phyloP scores from a whole-genome alignment of 35 echinoderm and acorn worm genomes.

The Stichopus chloronotus region DNA sequence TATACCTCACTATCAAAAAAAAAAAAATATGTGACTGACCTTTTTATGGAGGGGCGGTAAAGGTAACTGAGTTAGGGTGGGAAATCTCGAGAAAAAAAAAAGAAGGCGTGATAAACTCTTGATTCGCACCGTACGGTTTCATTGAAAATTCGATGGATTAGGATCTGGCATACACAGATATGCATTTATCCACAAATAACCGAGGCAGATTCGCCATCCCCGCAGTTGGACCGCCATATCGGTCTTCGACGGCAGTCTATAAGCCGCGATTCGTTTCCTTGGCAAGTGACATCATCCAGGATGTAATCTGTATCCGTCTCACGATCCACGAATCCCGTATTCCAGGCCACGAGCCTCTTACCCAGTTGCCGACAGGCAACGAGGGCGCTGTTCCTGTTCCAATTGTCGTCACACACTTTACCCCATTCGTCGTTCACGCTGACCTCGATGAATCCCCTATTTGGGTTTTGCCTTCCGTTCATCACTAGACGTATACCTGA shows the following conservation, averaged over 20 bases:
- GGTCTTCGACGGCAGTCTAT: neutral
- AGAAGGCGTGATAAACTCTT: too few relatives aligned
- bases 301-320: neutral
- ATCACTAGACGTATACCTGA: slow-evolving; percentile 32
- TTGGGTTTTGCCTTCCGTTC: neutral
- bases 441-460: slow-evolving; percentile 50
- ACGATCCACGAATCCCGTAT: neutral
- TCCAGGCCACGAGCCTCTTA: slow-evolving; percentile 2
- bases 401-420: slow-evolving; percentile 59
- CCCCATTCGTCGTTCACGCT: slow-evolving; percentile 58
- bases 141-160: too few relatives aligned
- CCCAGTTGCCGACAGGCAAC: slow-evolving; percentile 60
- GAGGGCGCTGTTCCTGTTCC: slow-evolving; percentile 42
- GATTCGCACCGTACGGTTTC: too few relatives aligned
- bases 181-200: slow-evolving; percentile 9
- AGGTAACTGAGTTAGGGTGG: too few relatives aligned
- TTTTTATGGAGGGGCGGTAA: too few relatives aligned
- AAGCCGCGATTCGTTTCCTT: neutral
- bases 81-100: too few relatives aligned
- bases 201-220: neutral
- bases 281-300: slow-evolving; percentile 3
- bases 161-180: too few relatives aligned
- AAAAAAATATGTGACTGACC: too few relatives aligned
- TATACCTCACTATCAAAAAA: too few relatives aligned
- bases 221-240: slow-evolving; percentile 14